A percentile compares a stretch with the other conserved stretches of the same genome.
phyloP scores from a whole-genome alignment of 2,797 vertebrate genomes.

The Arnoldichthys spilopterus region DNA sequence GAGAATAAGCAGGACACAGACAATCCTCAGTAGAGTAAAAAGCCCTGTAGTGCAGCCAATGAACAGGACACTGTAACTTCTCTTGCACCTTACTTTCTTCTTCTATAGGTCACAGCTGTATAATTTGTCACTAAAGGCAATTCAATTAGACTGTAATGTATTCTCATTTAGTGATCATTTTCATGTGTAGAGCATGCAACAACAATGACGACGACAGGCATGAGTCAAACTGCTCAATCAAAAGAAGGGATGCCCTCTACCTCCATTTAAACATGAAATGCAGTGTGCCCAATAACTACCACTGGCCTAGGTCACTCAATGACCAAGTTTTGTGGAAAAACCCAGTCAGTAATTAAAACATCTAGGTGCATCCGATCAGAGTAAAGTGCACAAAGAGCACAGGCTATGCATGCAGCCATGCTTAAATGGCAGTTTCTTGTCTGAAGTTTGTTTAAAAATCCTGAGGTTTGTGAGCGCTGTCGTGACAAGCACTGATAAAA shows the following conservation, averaged over 20 bases:
- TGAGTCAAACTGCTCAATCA: too few relatives aligned
- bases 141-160: too few relatives aligned
- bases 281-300: too few relatives aligned
- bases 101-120: too few relatives aligned
- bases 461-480: background rate
- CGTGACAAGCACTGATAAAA: background rate
- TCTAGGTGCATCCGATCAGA: background rate
- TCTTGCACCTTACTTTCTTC: background rate
- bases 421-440: background rate
- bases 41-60: conserved; percentile 3
- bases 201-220: too few relatives aligned
- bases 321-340: background rate
- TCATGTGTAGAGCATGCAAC: too few relatives aligned
- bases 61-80: conserved; percentile 3
- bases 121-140: too few relatives aligned
- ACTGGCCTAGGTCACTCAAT: background rate
- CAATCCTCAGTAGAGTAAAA: conserved; percentile 4
- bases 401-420: background rate
- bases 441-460: background rate
- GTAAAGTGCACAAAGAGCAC: background rate
- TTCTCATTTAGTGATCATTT: too few relatives aligned
- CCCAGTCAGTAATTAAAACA: background rate
- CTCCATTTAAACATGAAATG: too few relatives aligned
- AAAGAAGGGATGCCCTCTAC: too few relatives aligned
- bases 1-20: conserved; percentile 26